Evolutionary conservation across 2,797 vertebrate species (phyloP).

Genomic region (Epinephelus malabaricus): DNA sequence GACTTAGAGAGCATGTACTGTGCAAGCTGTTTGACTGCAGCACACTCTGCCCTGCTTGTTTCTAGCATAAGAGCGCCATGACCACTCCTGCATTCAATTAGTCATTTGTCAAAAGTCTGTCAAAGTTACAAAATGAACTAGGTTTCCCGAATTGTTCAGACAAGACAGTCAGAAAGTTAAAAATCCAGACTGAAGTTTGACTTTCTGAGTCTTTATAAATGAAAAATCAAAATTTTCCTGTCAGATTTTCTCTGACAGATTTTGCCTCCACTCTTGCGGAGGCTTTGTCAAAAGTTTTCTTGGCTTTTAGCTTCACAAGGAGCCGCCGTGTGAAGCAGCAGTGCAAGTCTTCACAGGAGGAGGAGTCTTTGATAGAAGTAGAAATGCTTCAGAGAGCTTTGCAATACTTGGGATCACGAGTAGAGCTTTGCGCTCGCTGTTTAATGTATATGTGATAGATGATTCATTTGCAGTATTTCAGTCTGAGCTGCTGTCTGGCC

Average conservation of each 20-base stretch:
- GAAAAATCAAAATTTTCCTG: slow-evolving; percentile 6
- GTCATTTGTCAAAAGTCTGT: background rate
- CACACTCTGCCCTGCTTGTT: background rate
- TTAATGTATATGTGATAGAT: slow-evolving; percentile 65
- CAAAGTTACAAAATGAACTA: background rate
- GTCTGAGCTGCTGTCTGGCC: slow-evolving; percentile 45
- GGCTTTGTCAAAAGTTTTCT: slow-evolving; percentile 33
- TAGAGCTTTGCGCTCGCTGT: slow-evolving; percentile 44
- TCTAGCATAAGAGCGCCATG: background rate
- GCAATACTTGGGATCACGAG: slow-evolving; percentile 39
- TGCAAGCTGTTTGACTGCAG: slow-evolving; percentile 20
- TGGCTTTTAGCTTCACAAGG: slow-evolving; percentile 16
- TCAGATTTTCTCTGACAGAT: background rate
- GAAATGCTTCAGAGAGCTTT: slow-evolving; percentile 24
- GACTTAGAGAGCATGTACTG: background rate
- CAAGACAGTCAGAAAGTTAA: background rate
- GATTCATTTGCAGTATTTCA: slow-evolving; percentile 65
- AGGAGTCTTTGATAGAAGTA: slow-evolving; percentile 31
- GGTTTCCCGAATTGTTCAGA: no score
- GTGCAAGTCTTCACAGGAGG: slow-evolving; percentile 20
- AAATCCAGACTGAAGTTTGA: slow-evolving; percentile 8
- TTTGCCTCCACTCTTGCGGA: slow-evolving; percentile 3
- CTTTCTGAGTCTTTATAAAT: slow-evolving; percentile 6
- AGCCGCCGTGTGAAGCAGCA: slow-evolving; percentile 4
- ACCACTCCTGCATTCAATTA: background rate